These are phyloP conservation scores for Spea hammondii DNA, from an alignment of 2,797 vertebrate species.

Conservation along the genomic window DNA sequence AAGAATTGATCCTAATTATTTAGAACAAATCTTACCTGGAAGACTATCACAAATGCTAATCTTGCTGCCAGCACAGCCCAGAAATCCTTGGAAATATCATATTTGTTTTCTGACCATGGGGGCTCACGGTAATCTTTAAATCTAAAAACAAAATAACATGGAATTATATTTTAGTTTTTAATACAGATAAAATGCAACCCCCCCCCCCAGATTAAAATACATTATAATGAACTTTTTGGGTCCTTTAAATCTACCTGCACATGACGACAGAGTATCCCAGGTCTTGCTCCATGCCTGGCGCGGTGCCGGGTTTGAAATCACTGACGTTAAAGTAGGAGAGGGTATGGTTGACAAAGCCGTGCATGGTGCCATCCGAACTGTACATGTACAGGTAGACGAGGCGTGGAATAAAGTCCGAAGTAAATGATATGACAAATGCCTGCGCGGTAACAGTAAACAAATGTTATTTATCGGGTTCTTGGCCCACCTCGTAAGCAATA, in stretches of 20 bases:
- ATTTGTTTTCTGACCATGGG: slow-evolving; percentile 83
- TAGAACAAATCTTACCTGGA: slow-evolving; percentile 76
- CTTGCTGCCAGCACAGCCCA: slow-evolving; percentile 91
- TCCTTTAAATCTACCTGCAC: slow-evolving; percentile 79
- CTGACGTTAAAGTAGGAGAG: slow-evolving; percentile 92
- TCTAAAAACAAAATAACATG: slow-evolving; percentile 54
- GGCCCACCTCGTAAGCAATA: no score
- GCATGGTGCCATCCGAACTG: slow-evolving; percentile 89
- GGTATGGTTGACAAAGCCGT: slow-evolving; percentile 91
- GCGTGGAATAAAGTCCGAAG: slow-evolving; percentile 96
- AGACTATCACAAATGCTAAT: slow-evolving; percentile 89
- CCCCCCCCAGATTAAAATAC: no score
- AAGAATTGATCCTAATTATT: no score
- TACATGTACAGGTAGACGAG: slow-evolving; percentile 94
- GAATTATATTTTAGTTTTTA: no score
- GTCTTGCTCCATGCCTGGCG: slow-evolving; percentile 74
- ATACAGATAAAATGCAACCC: no score
- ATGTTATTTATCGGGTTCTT: not conserved
- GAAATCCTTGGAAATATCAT: slow-evolving; percentile 91
- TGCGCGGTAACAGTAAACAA: slow-evolving; percentile 64
- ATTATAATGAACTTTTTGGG: no score
- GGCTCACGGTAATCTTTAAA: slow-evolving; percentile 94
- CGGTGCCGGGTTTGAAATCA: slow-evolving; percentile 84
- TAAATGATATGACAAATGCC: slow-evolving; percentile 98
- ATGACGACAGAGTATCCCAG: slow-evolving; percentile 80